Percentiles rank a stretch among this genome's conserved stretches.
Evolutionary conservation across 1,140 invertebrate genomes (phyloP).

Genomic region (Mercenaria mercenaria): DNA sequence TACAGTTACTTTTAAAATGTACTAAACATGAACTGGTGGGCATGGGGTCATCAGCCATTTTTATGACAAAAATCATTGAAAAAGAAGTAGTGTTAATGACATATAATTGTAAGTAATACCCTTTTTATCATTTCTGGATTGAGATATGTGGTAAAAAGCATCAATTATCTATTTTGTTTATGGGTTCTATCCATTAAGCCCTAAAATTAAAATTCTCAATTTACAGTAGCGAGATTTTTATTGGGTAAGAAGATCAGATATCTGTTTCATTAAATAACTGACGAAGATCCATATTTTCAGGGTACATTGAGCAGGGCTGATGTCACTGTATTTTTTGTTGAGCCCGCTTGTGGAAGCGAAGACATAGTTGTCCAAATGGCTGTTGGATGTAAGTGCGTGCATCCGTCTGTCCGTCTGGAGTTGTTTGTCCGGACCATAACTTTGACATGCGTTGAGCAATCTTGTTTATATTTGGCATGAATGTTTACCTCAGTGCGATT

Average conservation of each 20-base stretch:
- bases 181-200: constrained; percentile 13
- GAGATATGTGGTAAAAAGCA: not conserved
- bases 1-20: not conserved
- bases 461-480: too few relatives aligned
- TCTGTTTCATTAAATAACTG: not conserved
- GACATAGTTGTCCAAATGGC: too few relatives aligned
- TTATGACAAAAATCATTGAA: not conserved
- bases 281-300: too few relatives aligned
- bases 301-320: not conserved
- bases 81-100: constrained; percentile 6
- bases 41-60: not conserved
- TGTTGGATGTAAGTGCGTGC: too few relatives aligned
- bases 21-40: not conserved
- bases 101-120: constrained; percentile 15
- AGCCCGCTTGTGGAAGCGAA: too few relatives aligned
- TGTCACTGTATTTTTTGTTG: too few relatives aligned
- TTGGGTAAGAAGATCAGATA: not conserved
- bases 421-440: too few relatives aligned
- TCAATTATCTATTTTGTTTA: constrained; percentile 30
- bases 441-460: too few relatives aligned
- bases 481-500: too few relatives aligned
- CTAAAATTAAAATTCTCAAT: not conserved
- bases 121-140: constrained; percentile 1
- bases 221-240: not conserved
- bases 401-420: too few relatives aligned